Evolutionary conservation across 2,888 invertebrate species (phyloP).

Genomic region (Agapostemon virescens): DNA sequence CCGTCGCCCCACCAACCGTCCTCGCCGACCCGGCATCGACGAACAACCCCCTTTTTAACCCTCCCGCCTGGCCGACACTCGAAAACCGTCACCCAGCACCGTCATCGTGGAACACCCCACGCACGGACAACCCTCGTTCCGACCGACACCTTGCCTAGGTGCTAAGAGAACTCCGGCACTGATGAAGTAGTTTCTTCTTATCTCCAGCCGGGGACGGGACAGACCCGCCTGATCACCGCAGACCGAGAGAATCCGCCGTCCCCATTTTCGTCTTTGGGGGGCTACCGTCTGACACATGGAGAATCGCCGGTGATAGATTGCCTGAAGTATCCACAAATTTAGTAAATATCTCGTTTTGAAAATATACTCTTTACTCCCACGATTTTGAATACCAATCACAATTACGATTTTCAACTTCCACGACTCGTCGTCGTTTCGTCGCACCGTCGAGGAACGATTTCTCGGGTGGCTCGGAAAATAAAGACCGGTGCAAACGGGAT

Average conservation of each 20-base stretch:
- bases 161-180: slow-evolving; percentile 9
- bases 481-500: too few species aligned
- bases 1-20: slow-evolving; percentile 40
- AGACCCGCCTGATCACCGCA: neutral
- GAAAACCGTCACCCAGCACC: slow-evolving; percentile 64
- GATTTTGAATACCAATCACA: too few species aligned
- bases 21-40: slow-evolving; percentile 56
- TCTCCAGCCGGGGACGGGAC: slow-evolving; percentile 26
- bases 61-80: slow-evolving; percentile 63
- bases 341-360: too few species aligned
- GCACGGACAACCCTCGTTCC: slow-evolving; percentile 15
- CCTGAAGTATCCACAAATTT: neutral
- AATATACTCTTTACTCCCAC: too few species aligned
- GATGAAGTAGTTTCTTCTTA: slow-evolving; percentile 52
- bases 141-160: slow-evolving; percentile 33
- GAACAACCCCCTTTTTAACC: slow-evolving; percentile 61
- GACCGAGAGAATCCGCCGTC: neutral
- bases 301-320: neutral
- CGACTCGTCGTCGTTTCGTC: too few species aligned
- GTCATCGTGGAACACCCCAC: slow-evolving; percentile 50
- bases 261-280: neutral
- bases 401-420: too few species aligned
- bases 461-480: too few species aligned
- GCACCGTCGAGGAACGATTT: too few species aligned
- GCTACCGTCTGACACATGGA: neutral